These are phyloP conservation scores for Halcyon chelicuti DNA, from an alignment of 2,797 vertebrate species.

Conservation along the genomic window DNA sequence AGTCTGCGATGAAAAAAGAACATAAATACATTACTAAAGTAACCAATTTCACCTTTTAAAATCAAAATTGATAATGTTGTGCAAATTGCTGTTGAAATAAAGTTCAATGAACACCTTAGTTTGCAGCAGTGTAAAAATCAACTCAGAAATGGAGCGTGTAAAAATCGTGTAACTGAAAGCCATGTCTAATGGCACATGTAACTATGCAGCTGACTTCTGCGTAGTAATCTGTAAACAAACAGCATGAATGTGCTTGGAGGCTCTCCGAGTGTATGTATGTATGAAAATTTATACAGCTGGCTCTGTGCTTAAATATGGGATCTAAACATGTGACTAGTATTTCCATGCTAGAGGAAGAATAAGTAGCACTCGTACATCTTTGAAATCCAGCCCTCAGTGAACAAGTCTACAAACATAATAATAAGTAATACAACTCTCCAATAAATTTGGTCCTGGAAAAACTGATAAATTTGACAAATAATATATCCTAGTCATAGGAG, in stretches of 20 bases:
- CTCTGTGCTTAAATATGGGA: neutral
- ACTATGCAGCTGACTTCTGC: neutral
- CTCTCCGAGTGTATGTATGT: neutral
- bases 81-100: neutral
- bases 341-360: neutral
- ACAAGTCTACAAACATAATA: neutral
- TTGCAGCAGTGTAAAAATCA: neutral
- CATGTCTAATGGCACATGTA: neutral
- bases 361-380: neutral
- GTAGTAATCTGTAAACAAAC: neutral
- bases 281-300: neutral
- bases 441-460: neutral
- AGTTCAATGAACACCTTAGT: neutral
- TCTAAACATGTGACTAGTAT: neutral
- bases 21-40: neutral
- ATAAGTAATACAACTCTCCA: neutral
- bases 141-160: neutral
- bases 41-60: neutral
- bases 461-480: neutral
- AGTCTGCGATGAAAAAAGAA: slow-evolving; percentile 80
- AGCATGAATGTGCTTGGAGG: neutral
- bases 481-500: neutral
- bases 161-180: neutral
- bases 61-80: neutral
- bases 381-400: neutral